These are phyloP conservation scores for Lycocerus yunnanus DNA, from an alignment of 2,888 invertebrate species.

Conservation along the genomic window DNA sequence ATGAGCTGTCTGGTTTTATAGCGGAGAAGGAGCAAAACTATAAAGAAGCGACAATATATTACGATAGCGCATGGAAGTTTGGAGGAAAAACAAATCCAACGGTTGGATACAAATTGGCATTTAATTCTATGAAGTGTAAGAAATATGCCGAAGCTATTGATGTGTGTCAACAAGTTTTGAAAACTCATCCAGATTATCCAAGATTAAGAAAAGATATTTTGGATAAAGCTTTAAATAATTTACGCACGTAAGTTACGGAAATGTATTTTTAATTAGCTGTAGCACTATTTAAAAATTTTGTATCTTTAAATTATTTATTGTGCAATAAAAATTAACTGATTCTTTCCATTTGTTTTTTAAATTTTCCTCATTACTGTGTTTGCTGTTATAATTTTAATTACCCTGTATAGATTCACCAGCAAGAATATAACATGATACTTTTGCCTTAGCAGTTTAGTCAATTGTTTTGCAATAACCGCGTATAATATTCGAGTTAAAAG, in stretches of 20 bases:
- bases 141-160: slow-evolving; percentile 90
- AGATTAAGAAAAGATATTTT: slow-evolving; percentile 91
- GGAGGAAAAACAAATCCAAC: slow-evolving; percentile 81
- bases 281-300: not conserved
- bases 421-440: no score
- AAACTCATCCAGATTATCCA: slow-evolving; percentile 84
- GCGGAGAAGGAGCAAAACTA: slow-evolving; percentile 92
- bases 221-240: slow-evolving; percentile 82
- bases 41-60: slow-evolving; percentile 80
- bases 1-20: slow-evolving; percentile 84
- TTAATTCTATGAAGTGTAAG: slow-evolving; percentile 89
- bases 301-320: not conserved
- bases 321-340: no score
- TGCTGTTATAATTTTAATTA: no score
- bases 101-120: slow-evolving; percentile 91
- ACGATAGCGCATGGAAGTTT: slow-evolving; percentile 85
- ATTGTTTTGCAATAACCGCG: no score
- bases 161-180: slow-evolving; percentile 82
- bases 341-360: no score
- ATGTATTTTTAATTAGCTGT: not conserved
- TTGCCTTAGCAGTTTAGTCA: no score
- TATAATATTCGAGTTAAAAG: no score
- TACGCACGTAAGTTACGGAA: slow-evolving; percentile 62
- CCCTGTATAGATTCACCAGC: no score
- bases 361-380: no score